These are phyloP conservation scores for Copidosoma floridanum DNA, from an alignment of 1,140 invertebrate genomes.

Conservation along the genomic window DNA sequence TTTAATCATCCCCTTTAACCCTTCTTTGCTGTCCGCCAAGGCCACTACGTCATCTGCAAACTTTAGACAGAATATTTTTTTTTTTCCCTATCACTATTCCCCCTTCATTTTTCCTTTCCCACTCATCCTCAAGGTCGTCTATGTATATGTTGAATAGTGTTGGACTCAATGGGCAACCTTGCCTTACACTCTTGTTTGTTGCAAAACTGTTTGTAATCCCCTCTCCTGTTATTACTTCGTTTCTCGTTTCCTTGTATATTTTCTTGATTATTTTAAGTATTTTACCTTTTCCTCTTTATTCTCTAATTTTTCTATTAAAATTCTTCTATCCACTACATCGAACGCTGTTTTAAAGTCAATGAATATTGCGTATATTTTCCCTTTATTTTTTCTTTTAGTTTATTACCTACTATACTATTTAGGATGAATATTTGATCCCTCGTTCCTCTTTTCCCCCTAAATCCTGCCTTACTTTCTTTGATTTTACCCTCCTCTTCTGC, in stretches of 20 bases:
- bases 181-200: constrained; percentile 12
- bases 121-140: constrained; percentile 5
- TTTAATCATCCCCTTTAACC: constrained; percentile 21
- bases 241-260: too few species aligned
- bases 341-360: too few species aligned
- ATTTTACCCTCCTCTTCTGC: background rate
- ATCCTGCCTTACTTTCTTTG: background rate
- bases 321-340: too few species aligned
- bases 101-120: constrained; percentile 11
- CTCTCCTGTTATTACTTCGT: background rate
- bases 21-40: constrained; percentile 18
- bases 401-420: constrained; percentile 3
- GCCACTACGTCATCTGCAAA: constrained; percentile 27
- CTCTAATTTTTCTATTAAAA: too few species aligned
- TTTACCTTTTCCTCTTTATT: too few species aligned
- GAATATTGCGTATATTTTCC: too few species aligned
- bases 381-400: background rate
- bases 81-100: constrained; percentile 25
- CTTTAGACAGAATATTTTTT: constrained; percentile 24
- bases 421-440: too few species aligned
- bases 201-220: constrained; percentile 4
- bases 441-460: background rate
- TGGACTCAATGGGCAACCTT: constrained; percentile 16
- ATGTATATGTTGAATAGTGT: constrained; percentile 18
- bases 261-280: background rate